Conservation (phyloP, 2,888 invertebrate species). For the Yponomeuta plumbellus region DNA sequence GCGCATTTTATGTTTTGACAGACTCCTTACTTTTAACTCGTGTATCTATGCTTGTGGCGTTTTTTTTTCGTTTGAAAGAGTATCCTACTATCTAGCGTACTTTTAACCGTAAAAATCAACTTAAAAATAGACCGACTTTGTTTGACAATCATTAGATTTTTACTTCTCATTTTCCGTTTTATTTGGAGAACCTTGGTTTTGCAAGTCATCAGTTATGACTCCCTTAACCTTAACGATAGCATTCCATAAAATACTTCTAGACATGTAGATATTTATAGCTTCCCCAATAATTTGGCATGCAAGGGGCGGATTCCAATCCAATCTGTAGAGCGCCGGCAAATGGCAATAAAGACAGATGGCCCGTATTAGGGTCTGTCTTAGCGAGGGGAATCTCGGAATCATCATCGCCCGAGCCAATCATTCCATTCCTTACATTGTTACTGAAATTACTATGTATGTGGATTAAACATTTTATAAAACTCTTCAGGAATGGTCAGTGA, state of each 20-base stretch:
- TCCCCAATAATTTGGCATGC: not conserved
- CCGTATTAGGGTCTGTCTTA: not conserved
- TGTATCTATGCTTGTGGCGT: too few species aligned
- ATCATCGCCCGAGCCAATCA: not conserved
- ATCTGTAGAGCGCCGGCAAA: not conserved
- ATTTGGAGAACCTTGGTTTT: not conserved
- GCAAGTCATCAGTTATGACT: not conserved
- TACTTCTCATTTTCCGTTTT: too few species aligned
- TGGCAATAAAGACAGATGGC: slow-evolving; percentile 15
- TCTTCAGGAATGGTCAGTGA: too few species aligned
- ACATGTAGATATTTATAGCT: not conserved
- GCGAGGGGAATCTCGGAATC: not conserved
- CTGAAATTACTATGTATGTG: not conserved
- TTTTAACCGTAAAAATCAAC: too few species aligned
- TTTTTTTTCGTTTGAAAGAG: too few species aligned
- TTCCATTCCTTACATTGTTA: not conserved
- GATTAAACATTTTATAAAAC: too few species aligned
- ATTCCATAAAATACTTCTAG: not conserved
- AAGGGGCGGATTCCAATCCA: not conserved
- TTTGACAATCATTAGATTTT: too few species aligned
- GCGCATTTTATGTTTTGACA: too few species aligned
- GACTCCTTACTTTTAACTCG: too few species aligned
- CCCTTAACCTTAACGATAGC: not conserved
- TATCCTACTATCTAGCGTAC: too few species aligned
- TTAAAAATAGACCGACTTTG: too few species aligned